Base-by-base conservation (phyloP, 2,113 vertebrate genomes). In the Tragelaphus imberbis region DNA sequence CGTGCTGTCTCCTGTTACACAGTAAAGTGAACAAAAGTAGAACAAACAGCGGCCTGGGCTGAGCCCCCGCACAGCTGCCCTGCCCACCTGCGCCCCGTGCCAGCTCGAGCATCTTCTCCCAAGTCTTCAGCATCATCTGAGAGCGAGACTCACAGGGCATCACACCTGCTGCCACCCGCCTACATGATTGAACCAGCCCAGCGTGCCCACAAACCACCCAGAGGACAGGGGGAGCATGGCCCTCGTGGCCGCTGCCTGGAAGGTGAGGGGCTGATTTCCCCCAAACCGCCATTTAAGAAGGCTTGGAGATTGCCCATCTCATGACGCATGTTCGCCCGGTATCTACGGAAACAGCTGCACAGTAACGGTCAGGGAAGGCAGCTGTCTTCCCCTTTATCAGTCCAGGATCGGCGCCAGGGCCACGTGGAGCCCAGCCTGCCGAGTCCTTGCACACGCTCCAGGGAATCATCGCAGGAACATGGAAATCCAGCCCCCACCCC, bases 1-100 rank as follows among this genome's bases (percentile, higher is more conserved):
- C 36, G 23, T 33, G 81, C 94, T 97, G 88, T 95, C 79, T 81
- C 79, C 85, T 79, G 40, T 96, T n/a, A 90, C 2, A 6, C 9
- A 25, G 94, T 86, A 81, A 28, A 79, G 28, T 0, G 82, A 87
- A 25, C 75, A 47, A 15, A 59, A 23, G 3, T 0, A 40, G 23
- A 51, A 36, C 40, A 25, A 85, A 36, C 1, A n/a, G 87, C 3
- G 17, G 68, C 3, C 0, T 0, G 33, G 14, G 36, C 21, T 1
- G 19, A 33, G 3, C 7, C 3, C 1, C 19, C 71, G 6, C 1
- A 28, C 10, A 10, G 27, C 27, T 3, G 27, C 15, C 44, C 44
- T 36, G 15, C 77, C 15, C 15, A 49, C 15, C 44, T 30, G 77
- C 4, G 5, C 79, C 47, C 47, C 28, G 5, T 1, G 5, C 47